Conservation (phyloP, 2,797 vertebrate genomes). For the Protonibea diacanthus region DNA sequence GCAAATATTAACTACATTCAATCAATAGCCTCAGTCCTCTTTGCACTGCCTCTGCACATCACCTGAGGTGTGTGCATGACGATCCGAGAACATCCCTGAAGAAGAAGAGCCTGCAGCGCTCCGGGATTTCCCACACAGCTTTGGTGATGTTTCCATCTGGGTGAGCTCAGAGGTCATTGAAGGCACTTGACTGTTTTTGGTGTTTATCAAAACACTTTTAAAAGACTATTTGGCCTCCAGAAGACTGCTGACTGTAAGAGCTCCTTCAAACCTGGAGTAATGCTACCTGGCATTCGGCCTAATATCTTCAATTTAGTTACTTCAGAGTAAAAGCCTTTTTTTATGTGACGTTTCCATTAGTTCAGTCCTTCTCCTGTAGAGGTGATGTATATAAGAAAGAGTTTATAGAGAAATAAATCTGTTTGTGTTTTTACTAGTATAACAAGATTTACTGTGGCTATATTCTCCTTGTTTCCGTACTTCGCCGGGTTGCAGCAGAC, state of each 20-base stretch:
- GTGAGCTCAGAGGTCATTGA: slow-evolving; percentile 1
- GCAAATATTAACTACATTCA: slow-evolving; percentile 3
- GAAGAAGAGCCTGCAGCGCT: neutral
- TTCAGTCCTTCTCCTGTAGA: neutral
- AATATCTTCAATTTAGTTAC: slow-evolving; percentile 1
- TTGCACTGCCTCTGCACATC: neutral
- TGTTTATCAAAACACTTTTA: slow-evolving; percentile 15
- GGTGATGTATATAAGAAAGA: neutral
- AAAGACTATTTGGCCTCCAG: slow-evolving; percentile 25
- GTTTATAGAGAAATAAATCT: slow-evolving; percentile 48
- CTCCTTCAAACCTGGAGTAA: slow-evolving; percentile 9
- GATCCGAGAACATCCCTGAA: slow-evolving; percentile 8
- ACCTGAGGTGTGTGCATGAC: neutral
- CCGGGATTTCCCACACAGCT: slow-evolving; percentile 12
- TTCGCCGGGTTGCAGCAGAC: slow-evolving; percentile 15
- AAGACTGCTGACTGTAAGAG: neutral
- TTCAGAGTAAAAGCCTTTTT: slow-evolving; percentile 13
- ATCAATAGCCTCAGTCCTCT: neutral
- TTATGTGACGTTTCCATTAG: slow-evolving; percentile 25
- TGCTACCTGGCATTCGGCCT: slow-evolving; percentile 8
- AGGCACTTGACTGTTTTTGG: slow-evolving; percentile 20
- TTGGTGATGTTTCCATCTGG: slow-evolving; percentile 23
- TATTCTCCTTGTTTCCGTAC: slow-evolving; percentile 17
- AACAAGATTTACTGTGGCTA: slow-evolving; percentile 43
- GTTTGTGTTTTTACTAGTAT: slow-evolving; percentile 25